Conservation (phyloP, 2,113 vertebrate species). For the Echinops telfairi region DNA sequence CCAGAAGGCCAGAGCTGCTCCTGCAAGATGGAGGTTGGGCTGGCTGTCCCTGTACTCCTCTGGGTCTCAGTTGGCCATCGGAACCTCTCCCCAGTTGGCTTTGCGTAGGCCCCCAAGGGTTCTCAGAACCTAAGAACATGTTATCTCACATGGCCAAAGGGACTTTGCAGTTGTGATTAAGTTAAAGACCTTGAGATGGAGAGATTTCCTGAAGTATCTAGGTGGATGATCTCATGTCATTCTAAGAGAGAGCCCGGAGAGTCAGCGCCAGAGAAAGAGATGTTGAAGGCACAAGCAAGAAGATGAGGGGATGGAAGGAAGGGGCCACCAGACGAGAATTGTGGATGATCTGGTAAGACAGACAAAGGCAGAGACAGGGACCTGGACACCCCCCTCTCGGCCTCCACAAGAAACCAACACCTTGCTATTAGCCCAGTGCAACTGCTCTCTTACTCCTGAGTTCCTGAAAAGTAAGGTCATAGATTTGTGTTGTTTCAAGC, state of each 20-base stretch:
- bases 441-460: constrained; percentile 13
- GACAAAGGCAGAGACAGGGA: neutral
- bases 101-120: neutral
- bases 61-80: no score
- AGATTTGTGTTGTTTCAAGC: neutral
- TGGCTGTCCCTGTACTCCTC: no score
- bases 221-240: neutral
- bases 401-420: neutral
- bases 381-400: neutral
- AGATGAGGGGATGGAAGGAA: neutral
- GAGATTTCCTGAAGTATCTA: neutral
- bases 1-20: neutral
- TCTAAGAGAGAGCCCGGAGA: neutral
- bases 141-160: neutral
- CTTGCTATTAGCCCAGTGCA: neutral
- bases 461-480: neutral
- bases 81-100: neutral
- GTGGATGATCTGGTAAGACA: neutral
- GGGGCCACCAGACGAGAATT: neutral
- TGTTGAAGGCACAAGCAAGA: neutral
- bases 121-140: neutral
- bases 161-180: neutral
- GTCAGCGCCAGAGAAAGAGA: neutral
- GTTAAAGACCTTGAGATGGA: neutral
- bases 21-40: no score